Conservation (phyloP, 2,113 vertebrate species). For the Halcyon senegalensis region DNA sequence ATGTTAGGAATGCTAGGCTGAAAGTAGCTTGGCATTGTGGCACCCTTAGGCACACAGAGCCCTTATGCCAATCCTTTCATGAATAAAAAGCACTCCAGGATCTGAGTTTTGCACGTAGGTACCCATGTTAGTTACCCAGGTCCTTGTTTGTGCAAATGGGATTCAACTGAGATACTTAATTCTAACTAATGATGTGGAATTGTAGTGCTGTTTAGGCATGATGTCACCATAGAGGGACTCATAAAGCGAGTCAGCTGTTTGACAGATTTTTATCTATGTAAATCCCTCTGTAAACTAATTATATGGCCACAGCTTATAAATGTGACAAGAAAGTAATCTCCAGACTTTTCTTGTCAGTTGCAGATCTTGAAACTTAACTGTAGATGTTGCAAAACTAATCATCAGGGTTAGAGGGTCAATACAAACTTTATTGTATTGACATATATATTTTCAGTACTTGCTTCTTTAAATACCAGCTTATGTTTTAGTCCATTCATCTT, state of each 20-base stretch:
- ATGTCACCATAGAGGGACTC: background rate
- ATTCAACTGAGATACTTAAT: background rate
- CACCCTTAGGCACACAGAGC: background rate
- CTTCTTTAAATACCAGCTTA: background rate
- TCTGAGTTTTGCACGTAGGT: background rate
- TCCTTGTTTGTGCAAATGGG: background rate
- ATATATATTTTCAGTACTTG: background rate
- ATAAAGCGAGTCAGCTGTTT: background rate
- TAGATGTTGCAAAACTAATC: background rate
- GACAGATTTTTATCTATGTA: background rate
- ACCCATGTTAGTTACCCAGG: background rate
- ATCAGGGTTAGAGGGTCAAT: background rate
- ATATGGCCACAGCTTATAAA: background rate
- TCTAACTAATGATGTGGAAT: background rate
- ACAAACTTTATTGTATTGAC: background rate
- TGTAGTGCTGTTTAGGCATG: background rate
- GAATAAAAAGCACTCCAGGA: background rate
- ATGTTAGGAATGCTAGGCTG: background rate
- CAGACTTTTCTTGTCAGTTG: background rate
- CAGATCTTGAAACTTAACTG: background rate
- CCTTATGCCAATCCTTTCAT: background rate
- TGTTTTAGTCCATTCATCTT: background rate
- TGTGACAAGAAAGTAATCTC: background rate
- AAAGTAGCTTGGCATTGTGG: background rate
- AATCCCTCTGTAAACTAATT: slow-evolving; percentile 17